Evolutionary conservation across 2,113 vertebrate species (phyloP).

Genomic region (Thalassarche chlororhynchos): DNA sequence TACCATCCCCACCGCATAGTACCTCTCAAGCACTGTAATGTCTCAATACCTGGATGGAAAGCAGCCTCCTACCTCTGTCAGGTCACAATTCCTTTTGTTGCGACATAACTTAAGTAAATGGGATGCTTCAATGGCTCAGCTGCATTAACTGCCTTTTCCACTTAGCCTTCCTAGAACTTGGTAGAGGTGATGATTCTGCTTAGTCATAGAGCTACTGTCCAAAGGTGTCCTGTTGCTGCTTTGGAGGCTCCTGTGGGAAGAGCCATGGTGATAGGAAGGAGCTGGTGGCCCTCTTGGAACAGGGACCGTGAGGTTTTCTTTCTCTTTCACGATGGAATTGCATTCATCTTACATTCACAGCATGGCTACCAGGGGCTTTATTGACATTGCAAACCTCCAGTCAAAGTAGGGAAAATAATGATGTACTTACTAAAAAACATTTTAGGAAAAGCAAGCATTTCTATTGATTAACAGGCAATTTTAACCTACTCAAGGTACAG

Average conservation of each 20-base stretch:
- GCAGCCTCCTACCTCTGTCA: neutral
- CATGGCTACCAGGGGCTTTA: neutral
- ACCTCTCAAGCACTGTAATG: neutral
- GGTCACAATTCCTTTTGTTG: neutral
- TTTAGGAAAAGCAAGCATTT: neutral
- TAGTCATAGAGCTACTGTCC: neutral
- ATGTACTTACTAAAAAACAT: neutral
- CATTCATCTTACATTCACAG: neutral
- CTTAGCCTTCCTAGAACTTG: neutral
- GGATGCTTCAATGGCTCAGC: neutral
- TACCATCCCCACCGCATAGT: neutral
- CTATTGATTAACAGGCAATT: neutral
- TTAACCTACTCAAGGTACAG: neutral
- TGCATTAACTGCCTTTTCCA: neutral
- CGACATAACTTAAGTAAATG: neutral
- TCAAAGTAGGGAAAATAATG: neutral
- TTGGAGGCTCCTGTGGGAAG: neutral
- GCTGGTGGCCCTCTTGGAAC: neutral
- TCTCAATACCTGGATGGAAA: neutral
- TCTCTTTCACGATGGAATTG: neutral
- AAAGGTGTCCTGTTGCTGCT: neutral
- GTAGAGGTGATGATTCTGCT: neutral
- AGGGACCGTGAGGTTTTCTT: neutral
- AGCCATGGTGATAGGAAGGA: neutral
- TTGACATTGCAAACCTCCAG: neutral